Conservation (phyloP, 2,888 invertebrate genomes). For the Chouioia cunea region DNA sequence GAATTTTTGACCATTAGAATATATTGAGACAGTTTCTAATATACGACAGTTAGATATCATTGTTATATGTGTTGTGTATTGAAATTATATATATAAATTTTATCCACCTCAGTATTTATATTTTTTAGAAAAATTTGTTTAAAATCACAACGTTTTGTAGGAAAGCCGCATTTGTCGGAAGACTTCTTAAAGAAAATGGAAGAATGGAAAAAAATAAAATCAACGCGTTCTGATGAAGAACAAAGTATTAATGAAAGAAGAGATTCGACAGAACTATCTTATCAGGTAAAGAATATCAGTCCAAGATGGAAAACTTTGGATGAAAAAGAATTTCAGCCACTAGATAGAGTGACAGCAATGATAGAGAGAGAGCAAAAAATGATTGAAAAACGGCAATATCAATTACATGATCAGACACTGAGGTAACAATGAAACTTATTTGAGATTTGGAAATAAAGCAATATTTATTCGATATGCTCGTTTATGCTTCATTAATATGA, state of each 20-base stretch:
- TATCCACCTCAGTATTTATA: too few relatives aligned
- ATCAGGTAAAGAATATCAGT: conserved; percentile 6
- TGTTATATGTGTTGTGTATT: too few relatives aligned
- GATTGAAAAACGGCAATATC: conserved; percentile 74
- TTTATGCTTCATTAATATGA: too few relatives aligned
- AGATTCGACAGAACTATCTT: conserved; percentile 54
- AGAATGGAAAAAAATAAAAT: conserved; percentile 86
- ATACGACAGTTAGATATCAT: too few relatives aligned
- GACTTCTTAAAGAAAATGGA: conserved; percentile 88
- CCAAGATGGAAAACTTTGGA: conserved; percentile 59
- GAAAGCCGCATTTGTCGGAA: conserved; percentile 79
- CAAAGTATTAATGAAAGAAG: conserved; percentile 64
- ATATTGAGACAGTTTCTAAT: too few relatives aligned
- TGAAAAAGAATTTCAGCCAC: conserved; percentile 72
- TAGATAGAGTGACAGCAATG: conserved; percentile 73
- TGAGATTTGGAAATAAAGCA: too few relatives aligned
- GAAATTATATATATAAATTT: too few relatives aligned
- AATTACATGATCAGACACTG: conserved; percentile 54
- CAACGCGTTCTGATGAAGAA: conserved; percentile 72
- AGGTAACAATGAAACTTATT: conserved; percentile 10
- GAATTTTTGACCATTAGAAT: too few relatives aligned
- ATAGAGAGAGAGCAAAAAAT: conserved; percentile 75
- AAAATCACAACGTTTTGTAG: conserved; percentile 55
- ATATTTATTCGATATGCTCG: too few relatives aligned
- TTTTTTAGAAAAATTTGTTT: too few relatives aligned